phyloP scores from a whole-genome alignment of 2,797 vertebrate genomes.

The Sebastes steindachneri region DNA sequence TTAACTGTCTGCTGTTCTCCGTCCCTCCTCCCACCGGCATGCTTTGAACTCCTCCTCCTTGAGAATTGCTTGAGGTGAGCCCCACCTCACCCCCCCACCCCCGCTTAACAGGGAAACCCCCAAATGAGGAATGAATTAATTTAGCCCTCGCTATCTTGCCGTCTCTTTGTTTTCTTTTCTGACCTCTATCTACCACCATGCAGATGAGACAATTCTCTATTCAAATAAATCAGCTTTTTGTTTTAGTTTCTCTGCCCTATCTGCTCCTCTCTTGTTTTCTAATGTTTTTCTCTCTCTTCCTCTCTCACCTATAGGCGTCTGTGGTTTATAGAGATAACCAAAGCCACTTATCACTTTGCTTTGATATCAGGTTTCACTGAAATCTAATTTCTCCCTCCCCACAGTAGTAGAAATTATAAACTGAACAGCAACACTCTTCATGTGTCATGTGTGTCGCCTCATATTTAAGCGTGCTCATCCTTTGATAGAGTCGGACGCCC shows the following conservation, averaged over 20 bases:
- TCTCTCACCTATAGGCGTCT: slow-evolving; percentile 10
- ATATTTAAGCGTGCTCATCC: slow-evolving; percentile 62
- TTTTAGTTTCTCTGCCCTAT: background rate
- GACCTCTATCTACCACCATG: slow-evolving; percentile 6
- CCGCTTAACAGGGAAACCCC: slow-evolving; percentile 59
- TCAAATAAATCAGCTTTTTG: background rate
- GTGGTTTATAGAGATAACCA: slow-evolving; percentile 33
- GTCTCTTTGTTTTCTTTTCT: slow-evolving; percentile 28
- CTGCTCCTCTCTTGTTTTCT: background rate
- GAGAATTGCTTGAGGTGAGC: slow-evolving; percentile 60
- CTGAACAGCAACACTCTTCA: slow-evolving; percentile 19
- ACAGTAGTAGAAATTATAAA: slow-evolving; percentile 32
- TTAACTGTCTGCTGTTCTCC: slow-evolving; percentile 62
- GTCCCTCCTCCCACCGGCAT: slow-evolving; percentile 27
- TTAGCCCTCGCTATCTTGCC: slow-evolving; percentile 1
- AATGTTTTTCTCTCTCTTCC: background rate
- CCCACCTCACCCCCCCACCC: slow-evolving; percentile 15
- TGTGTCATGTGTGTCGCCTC: slow-evolving; percentile 60
- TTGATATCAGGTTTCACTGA: slow-evolving; percentile 45
- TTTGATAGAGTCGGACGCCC: slow-evolving; percentile 57
- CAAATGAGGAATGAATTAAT: slow-evolving; percentile 51
- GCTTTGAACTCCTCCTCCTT: slow-evolving; percentile 68
- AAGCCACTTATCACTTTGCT: slow-evolving; percentile 39
- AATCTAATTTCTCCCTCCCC: slow-evolving; percentile 36
- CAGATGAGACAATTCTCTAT: background rate